phyloP scores from a whole-genome alignment of 2,888 invertebrate genomes.

The Celastrina argiolus region DNA sequence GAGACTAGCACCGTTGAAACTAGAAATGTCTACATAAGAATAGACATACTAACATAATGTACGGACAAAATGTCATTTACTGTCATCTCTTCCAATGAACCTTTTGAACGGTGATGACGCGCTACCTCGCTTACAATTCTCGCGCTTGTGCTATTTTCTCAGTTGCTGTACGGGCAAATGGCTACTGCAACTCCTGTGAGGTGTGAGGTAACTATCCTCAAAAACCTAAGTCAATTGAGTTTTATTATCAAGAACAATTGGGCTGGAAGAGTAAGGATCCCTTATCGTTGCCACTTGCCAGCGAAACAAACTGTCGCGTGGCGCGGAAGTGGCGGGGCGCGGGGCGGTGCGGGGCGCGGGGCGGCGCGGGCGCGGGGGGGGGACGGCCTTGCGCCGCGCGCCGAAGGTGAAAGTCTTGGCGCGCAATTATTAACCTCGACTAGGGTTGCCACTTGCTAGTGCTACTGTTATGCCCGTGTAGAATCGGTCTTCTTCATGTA shows the following conservation, averaged over 20 bases:
- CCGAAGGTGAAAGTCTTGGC: slow-evolving; percentile 76
- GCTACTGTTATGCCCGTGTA: not conserved
- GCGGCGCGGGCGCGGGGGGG: slow-evolving; percentile 60
- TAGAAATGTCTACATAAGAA: no score
- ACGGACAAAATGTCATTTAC: no score
- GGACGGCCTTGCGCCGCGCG: slow-evolving; percentile 68
- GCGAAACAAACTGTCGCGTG: slow-evolving; percentile 7
- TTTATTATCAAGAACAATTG: not conserved
- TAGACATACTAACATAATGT: no score
- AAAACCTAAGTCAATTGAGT: no score
- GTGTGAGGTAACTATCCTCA: no score
- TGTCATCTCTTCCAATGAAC: no score
- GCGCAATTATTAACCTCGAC: slow-evolving; percentile 70
- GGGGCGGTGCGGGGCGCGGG: slow-evolving; percentile 36
- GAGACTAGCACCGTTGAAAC: no score
- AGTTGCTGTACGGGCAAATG: no score
- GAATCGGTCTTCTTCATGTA: not conserved
- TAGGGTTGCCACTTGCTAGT: slow-evolving; percentile 25
- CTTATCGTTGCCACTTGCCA: not conserved
- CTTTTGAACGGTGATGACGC: no score
- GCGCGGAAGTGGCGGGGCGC: slow-evolving; percentile 23
- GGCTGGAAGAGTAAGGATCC: not conserved
- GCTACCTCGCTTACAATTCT: no score
- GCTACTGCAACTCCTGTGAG: no score
- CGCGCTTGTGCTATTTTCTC: no score